Conservation (phyloP, 2,113 vertebrate genomes). For the Clarias magur region DNA sequence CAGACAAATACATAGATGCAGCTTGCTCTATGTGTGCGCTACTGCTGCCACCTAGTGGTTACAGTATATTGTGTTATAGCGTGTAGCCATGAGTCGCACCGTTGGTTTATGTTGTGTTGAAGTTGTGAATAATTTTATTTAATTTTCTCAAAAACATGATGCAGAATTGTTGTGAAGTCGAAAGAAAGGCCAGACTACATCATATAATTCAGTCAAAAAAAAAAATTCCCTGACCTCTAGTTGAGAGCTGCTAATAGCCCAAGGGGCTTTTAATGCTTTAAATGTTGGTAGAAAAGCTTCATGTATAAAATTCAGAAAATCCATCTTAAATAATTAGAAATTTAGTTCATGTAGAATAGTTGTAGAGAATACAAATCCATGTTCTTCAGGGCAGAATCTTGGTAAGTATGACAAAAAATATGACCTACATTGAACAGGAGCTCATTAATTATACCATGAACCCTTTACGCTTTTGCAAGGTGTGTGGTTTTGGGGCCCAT, state of each 20-base stretch:
- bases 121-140: slow-evolving; percentile 6
- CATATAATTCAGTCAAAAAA: not conserved
- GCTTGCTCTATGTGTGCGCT: slow-evolving; percentile 45
- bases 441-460: not conserved
- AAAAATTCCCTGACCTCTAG: not conserved
- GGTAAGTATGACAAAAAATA: not conserved
- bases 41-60: slow-evolving; percentile 77
- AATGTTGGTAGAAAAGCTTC: not conserved
- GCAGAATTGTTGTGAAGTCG: too few species aligned
- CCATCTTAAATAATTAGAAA: not conserved
- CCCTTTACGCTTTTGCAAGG: slow-evolving; percentile 55
- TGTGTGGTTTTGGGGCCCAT: slow-evolving; percentile 38
- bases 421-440: not conserved
- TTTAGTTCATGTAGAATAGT: not conserved
- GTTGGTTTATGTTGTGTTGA: slow-evolving; percentile 43
- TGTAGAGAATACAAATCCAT: not conserved
- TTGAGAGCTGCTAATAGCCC: not conserved
- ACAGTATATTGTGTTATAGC: slow-evolving; percentile 11
- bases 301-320: not conserved
- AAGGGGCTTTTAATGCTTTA: not conserved
- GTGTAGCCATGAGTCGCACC: slow-evolving; percentile 52
- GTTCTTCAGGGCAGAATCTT: not conserved
- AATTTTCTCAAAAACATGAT: not conserved
- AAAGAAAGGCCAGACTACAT: not conserved
- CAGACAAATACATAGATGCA: not conserved